Percentiles rank a stretch among this genome's conserved stretches.
These are phyloP conservation scores for Teleopsis dalmanni DNA, from an alignment of 1,140 invertebrate species.

Conservation along the genomic window DNA sequence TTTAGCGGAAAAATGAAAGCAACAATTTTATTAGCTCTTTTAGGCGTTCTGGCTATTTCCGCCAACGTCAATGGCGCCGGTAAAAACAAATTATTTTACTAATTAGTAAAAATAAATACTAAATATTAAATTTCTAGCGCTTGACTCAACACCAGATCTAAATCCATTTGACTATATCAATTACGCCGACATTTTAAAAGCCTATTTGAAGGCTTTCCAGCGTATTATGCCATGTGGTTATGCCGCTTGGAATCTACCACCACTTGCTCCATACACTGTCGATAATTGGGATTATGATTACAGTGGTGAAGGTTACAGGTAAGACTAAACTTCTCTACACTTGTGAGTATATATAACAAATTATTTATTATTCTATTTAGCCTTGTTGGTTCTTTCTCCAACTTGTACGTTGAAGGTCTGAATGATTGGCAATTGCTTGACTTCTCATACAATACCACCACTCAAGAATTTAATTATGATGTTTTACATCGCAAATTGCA, in stretches of 20 bases:
- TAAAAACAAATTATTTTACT: too few relatives aligned
- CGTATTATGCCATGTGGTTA: slow-evolving; percentile 28
- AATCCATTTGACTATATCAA: too few relatives aligned
- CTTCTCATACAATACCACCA: slow-evolving; percentile 15
- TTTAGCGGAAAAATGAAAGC: too few relatives aligned
- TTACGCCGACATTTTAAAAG: too few relatives aligned
- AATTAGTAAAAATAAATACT: too few relatives aligned
- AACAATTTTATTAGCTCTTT: too few relatives aligned
- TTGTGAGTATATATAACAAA: too few relatives aligned
- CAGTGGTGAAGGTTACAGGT: neutral
- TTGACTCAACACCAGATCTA: too few relatives aligned
- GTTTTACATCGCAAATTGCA: slow-evolving; percentile 23
- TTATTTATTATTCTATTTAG: slow-evolving; percentile 1
- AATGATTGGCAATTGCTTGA: slow-evolving; percentile 21
- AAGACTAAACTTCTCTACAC: too few relatives aligned
- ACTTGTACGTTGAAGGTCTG: slow-evolving; percentile 22
- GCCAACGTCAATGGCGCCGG: too few relatives aligned
- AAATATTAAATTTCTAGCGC: too few relatives aligned
- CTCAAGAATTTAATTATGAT: slow-evolving; percentile 18
- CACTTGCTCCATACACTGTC: slow-evolving; percentile 13
- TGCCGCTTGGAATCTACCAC: slow-evolving; percentile 16
- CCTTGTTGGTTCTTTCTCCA: slow-evolving; percentile 20
- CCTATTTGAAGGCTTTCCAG: slow-evolving; percentile 25
- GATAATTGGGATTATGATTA: neutral
- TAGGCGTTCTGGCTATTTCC: too few relatives aligned